Evolutionary conservation across 92 coral and sea anemone species (phyloP), one percentile per base, ranked within the genome.

Genomic region (Palythoa caribaeorum): DNA sequence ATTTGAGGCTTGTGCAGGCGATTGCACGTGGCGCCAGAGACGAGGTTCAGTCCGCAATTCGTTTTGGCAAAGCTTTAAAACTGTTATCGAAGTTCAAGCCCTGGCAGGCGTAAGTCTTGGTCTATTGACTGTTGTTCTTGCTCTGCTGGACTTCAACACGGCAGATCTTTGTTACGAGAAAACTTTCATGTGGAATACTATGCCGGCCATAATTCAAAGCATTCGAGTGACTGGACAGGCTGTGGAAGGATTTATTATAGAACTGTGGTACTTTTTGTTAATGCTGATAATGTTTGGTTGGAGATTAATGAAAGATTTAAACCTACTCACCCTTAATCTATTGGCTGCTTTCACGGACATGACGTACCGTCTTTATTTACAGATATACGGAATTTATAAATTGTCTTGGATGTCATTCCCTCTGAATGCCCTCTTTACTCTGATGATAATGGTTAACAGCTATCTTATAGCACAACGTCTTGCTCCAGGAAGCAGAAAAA

Each of bases 81-180:
- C 37, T 59, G 95, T 84, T 35, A 65, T 92, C 12, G 76, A 68
- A 62, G 90, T 92, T 6, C 95, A 92, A 66, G 88, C 91, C 40
- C 28, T 90, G 11, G 90, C 91, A 11, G 95, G 95, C 2, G 37
- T 87, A 44, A 55, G 57, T 1, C 62, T 90, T 10, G 95, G 92
- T 8, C 48, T 92, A 1, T 66, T 92, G 5, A 93, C 87, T 0
- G 86, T 94, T 7, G 66, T 89, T 5, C 78, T 92, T 6, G 92
- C 83, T 6, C 79, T 94, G 52, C 6, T 94, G 20, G 96, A 94
- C 89, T 92, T 94, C 84, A 94, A 90, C 59, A 92, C 94, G 2
- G 94, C 93, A 35, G 91, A 94, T 59, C 77, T 92, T 12, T 94
- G 96, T 83, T 92, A 87, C 40, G 89, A 87, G 68, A 90, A 7